Evolutionary conservation across 2,113 vertebrate species (phyloP).

Genomic region (Malurus alboscapulatus): DNA sequence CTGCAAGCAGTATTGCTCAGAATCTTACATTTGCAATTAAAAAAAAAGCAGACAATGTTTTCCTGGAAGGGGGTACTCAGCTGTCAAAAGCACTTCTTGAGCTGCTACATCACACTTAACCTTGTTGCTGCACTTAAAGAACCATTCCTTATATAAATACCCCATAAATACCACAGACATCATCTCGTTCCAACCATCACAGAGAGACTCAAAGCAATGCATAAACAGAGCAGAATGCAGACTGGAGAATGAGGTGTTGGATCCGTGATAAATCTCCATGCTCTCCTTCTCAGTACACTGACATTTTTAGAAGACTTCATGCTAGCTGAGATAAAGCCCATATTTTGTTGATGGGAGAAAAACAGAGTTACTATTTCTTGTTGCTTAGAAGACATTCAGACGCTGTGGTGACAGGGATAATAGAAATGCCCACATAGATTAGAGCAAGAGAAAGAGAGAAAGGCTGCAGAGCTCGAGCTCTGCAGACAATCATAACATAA

Average conservation of each 20-base stretch:
- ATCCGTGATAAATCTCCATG: neutral
- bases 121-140: neutral
- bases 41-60: neutral
- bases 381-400: neutral
- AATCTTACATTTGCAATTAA: neutral
- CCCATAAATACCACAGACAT: neutral
- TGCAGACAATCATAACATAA: conserved; percentile 17
- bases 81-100: neutral
- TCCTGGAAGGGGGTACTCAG: neutral
- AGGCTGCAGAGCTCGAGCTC: conserved; percentile 6
- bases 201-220: neutral
- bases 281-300: neutral
- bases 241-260: neutral
- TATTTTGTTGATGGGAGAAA: neutral
- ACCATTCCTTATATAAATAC: neutral
- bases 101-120: neutral
- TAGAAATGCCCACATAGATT: conserved; percentile 46
- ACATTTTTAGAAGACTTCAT: neutral
- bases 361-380: neutral
- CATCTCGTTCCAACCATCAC: neutral
- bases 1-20: neutral
- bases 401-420: neutral
- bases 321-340: neutral
- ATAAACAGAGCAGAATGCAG: neutral
- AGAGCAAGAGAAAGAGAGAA: neutral